Conservation (phyloP, 2,797 vertebrate species). For the Molossus alvarezi region DNA sequence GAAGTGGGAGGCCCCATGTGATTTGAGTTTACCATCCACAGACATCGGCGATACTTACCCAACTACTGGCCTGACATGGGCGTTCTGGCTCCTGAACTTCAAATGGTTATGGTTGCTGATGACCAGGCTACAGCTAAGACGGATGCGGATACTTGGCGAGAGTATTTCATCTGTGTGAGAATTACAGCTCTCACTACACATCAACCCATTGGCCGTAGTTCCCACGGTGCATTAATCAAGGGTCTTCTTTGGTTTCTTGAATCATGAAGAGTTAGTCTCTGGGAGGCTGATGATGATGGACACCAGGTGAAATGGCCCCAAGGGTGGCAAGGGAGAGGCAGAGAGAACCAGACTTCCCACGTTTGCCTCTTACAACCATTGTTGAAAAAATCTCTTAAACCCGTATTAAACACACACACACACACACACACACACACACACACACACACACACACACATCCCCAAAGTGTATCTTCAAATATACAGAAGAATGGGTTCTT, state of each 20-base stretch:
- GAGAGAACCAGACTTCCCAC: not conserved
- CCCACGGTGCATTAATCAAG: not conserved
- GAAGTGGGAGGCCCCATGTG: not conserved
- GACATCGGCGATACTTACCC: not conserved
- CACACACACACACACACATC: no score
- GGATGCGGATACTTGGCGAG: not conserved
- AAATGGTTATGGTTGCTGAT: not conserved
- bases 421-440: no score
- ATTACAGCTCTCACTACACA: not conserved
- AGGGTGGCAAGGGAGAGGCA: not conserved
- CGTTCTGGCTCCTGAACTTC: not conserved
- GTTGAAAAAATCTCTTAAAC: not conserved
- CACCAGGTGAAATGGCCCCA: not conserved
- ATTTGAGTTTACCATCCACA: not conserved
- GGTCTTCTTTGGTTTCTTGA: not conserved
- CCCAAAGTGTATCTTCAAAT: not conserved
- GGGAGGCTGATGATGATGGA: not conserved
- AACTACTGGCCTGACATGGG: not conserved
- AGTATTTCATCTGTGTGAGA: not conserved
- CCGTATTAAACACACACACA: not conserved
- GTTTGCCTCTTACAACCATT: not conserved
- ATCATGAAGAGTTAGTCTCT: not conserved
- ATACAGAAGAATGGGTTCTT: not conserved
- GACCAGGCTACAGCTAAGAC: not conserved
- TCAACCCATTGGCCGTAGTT: not conserved